Base-by-base conservation (phyloP, 2,888 invertebrate species). In the Ceriagrion tenellum region DNA sequence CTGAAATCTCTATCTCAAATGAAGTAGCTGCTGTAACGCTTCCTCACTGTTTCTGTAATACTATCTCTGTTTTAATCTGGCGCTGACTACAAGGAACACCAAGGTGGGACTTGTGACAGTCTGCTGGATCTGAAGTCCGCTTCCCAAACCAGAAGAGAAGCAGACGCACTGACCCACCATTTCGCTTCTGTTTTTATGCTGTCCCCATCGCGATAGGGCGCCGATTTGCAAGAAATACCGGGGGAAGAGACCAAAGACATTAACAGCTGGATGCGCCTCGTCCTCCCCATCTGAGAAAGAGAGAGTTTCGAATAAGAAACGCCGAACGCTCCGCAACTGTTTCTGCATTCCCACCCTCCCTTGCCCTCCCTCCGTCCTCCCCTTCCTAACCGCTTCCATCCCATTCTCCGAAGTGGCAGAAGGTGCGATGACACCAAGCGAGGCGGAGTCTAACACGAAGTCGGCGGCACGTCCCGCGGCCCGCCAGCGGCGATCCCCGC, bases 381-480 rank as follows among this genome's bases (percentile, higher is more conserved):
- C 59, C 16, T 20, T 59, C 20, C 59, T n/a, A 18, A n/a, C n/a
- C 26, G n/a, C n/a, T 26, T 26, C 6, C 69, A 47, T 47, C 47
- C 47, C 47, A 47, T 47, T 10, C n/a, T 26, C n/a, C 69, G n/a
- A 69, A 81, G 81, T 10, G 16, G 20, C 0, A 18, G 81, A 81
- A 81, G 81, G 81, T 81, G 81, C 81, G 81, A 81, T 81, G 81
- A 81, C 81, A 81, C 81, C 81, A 1, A 26, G 35, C 30, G 81
- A 81, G 35, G 35, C 13, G 35, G 12, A 13, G 12, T 18, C 13
- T 16, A 26, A 26, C n/a, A 26, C n/a, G 69, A 69, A 1, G 26
- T n/a, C n/a, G 69, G 26, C 69, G 12, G 2, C 69, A 26, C 16
- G 59, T 20, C 2, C 20, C 18, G 59, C 59, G 59, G 30, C 30